Evolutionary conservation across 2,888 invertebrate genomes (phyloP).

Genomic region (Cheilosia soror): DNA sequence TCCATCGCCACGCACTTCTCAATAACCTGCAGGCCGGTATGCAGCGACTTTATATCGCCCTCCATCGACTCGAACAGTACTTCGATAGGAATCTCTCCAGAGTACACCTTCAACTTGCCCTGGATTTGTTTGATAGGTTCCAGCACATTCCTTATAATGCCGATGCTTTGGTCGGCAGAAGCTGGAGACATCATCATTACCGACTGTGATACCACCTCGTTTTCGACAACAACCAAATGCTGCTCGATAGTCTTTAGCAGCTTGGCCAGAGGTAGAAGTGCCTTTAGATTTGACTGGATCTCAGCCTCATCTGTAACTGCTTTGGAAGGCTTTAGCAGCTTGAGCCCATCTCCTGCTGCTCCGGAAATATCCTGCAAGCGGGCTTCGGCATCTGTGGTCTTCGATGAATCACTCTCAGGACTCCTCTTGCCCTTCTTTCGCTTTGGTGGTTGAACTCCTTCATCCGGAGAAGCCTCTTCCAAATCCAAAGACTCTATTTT

Average conservation of each 20-base stretch:
- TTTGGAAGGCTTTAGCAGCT: constrained; percentile 79
- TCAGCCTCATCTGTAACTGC: constrained; percentile 84
- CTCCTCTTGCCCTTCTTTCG: constrained; percentile 81
- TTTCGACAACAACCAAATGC: constrained; percentile 86
- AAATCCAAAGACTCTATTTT: constrained; percentile 83
- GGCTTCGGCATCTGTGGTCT: constrained; percentile 82
- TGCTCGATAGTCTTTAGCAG: constrained; percentile 85
- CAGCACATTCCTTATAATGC: constrained; percentile 87
- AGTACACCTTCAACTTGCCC: constrained; percentile 85
- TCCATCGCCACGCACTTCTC: constrained; percentile 89
- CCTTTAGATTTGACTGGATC: constrained; percentile 83
- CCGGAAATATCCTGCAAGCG: constrained; percentile 85
- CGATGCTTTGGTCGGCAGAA: constrained; percentile 88
- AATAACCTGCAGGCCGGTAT: constrained; percentile 87
- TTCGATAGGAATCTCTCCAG: constrained; percentile 83
- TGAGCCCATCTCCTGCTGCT: constrained; percentile 85
- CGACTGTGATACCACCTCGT: constrained; percentile 87
- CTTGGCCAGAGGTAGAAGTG: constrained; percentile 82
- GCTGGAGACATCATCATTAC: constrained; percentile 88
- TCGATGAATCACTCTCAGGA: constrained; percentile 84
- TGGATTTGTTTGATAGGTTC: constrained; percentile 88
- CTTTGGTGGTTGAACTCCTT: constrained; percentile 79
- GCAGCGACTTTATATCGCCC: constrained; percentile 87
- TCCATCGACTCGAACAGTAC: constrained; percentile 85
- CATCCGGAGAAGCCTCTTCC: constrained; percentile 80